Percentiles rank a stretch among this genome's conserved stretches.
phyloP scores from a whole-genome alignment of 2,797 vertebrate genomes.

The Holocentrus rufus region DNA sequence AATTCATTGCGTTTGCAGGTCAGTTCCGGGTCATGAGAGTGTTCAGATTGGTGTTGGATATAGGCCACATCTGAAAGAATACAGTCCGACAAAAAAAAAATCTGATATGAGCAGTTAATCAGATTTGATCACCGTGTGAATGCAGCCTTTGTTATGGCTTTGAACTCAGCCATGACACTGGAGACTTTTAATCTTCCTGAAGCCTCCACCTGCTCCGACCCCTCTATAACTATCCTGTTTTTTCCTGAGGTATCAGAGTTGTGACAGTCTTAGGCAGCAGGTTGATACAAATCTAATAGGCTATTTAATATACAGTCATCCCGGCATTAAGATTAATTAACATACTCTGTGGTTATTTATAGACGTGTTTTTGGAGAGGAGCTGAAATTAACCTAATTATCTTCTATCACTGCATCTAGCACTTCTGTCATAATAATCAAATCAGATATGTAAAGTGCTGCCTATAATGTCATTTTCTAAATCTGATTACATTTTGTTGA shows the following conservation, averaged over 20 bases:
- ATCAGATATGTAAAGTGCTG: conserved; percentile 83
- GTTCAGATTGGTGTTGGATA: too few species aligned
- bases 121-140: too few species aligned
- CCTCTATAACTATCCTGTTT: neutral
- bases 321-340: conserved; percentile 74
- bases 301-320: conserved; percentile 58
- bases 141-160: too few species aligned
- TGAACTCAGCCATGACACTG: too few species aligned
- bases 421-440: conserved; percentile 81
- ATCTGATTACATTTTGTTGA: conserved; percentile 80
- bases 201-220: conserved; percentile 18
- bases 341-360: conserved; percentile 72
- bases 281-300: conserved; percentile 69
- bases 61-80: too few species aligned
- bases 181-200: neutral
- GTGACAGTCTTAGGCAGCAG: conserved; percentile 40
- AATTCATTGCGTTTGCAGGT: too few species aligned
- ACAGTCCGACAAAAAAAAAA: too few species aligned
- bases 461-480: conserved; percentile 79
- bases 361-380: conserved; percentile 57
- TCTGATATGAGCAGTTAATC: too few species aligned
- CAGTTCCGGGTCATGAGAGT: too few species aligned
- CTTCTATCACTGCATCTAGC: conserved; percentile 71
- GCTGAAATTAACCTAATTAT: conserved; percentile 82
- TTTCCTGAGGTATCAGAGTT: conserved; percentile 49